Conservation (phyloP, 2,888 invertebrate genomes). For the Doris montereyensis region DNA sequence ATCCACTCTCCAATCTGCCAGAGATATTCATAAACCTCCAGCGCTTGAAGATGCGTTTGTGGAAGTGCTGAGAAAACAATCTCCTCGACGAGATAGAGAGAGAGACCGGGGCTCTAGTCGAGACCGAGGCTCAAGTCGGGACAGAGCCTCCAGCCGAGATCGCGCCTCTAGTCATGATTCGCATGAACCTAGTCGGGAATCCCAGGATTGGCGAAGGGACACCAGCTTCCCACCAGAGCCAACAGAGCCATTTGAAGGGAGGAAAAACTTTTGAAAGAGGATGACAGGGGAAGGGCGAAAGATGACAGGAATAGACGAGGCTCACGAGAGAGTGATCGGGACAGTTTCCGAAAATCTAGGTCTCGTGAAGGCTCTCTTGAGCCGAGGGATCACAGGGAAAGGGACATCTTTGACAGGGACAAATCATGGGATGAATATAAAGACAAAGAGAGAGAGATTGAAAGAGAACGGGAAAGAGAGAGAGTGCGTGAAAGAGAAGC, state of each 20-base stretch:
- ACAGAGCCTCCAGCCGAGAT: background rate
- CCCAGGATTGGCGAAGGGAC: slow-evolving; percentile 40
- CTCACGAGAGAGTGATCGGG: slow-evolving; percentile 20
- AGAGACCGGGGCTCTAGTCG: slow-evolving; percentile 18
- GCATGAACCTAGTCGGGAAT: slow-evolving; percentile 5
- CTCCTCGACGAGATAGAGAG: slow-evolving; percentile 27
- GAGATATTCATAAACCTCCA: slow-evolving; percentile 32
- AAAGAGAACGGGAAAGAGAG: slow-evolving; percentile 42
- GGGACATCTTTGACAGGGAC: slow-evolving; percentile 34
- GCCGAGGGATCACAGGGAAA: slow-evolving; percentile 47
- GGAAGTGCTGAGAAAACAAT: slow-evolving; percentile 38
- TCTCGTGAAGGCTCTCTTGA: slow-evolving; percentile 51
- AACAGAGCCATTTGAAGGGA: slow-evolving; percentile 49
- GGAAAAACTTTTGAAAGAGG: background rate
- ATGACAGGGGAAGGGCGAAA: slow-evolving; percentile 22
- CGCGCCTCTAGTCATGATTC: slow-evolving; percentile 14
- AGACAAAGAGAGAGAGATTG: slow-evolving; percentile 42
- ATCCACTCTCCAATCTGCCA: slow-evolving; percentile 31
- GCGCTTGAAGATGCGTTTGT: slow-evolving; percentile 39
- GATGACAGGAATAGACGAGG: slow-evolving; percentile 42
- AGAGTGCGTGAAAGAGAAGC: slow-evolving; percentile 32
- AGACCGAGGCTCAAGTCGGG: slow-evolving; percentile 23
- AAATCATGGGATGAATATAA: slow-evolving; percentile 31
- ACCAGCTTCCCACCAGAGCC: slow-evolving; percentile 50
- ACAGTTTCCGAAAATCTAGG: background rate